Base-by-base conservation (phyloP, 2,797 vertebrate genomes). In the Cossypha polioptera region DNA sequence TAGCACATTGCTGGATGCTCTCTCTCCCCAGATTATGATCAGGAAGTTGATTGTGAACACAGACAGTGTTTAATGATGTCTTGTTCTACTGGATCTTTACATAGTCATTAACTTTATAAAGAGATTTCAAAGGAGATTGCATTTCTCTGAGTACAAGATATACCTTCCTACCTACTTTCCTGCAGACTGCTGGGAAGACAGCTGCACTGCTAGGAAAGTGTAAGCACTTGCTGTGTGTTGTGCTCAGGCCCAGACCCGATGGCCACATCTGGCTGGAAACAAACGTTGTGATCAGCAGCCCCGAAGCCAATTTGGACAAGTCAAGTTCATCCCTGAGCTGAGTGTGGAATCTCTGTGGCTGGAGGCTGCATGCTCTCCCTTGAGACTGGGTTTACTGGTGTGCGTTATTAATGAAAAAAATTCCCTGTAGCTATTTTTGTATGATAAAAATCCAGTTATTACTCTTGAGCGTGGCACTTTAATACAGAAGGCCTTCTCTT, bases 1-100 rank as follows among this genome's bases (percentile, higher is more conserved):
- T 21, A 58, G 59, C 72, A 68, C 51, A 33, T 40, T 3, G 18
- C 75, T 90, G 92, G 91, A 94, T 95, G 95, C 91, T 63, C 67
- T 57, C 48, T 69, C 86, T 73, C 38, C 43, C 48, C 43, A 69
- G 92, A 96, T 97, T 97, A 97, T 47, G 38, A 98, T 97, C 96
- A 92, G 96, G 96, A 97, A 97, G 91, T 62, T 58, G 82, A 66
- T 50, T 91, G 65, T 63, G 82, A 93, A 72, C 71, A 76, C 42
- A 88, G 92, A 76, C 72, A 28, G 55, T 42, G 53, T 91, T 94
- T 92, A 86, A 95, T 45, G 61, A 77, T 91, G 79, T n/a, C 93
- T 91, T 85, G 78, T 88, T 94, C 86, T 92, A 43, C 82, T 86
- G 68, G 53, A 87, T 94, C 75, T 59, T 79, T 63, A 76, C 71